Evolutionary conservation across 2,113 vertebrate genomes (phyloP), one percentile per base, ranked within the genome.

Genomic region (Hippotragus niger): DNA sequence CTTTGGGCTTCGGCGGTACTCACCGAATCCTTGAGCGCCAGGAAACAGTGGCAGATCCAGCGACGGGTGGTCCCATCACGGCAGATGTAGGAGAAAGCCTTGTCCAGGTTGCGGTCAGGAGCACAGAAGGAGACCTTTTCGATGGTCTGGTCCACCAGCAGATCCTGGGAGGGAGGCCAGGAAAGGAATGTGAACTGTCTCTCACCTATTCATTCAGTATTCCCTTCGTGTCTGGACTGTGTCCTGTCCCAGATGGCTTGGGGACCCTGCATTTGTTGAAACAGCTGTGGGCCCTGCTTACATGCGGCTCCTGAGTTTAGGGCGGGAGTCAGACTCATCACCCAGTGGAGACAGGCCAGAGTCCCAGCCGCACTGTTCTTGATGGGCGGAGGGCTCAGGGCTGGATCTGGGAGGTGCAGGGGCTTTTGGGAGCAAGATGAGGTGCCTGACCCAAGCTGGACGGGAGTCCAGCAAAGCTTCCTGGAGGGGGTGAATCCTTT

Each of bases 111-210:
- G 31, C 99, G 99, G 97, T 99, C 99, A 0, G 99, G 99, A 27
- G 99, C 99, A 0, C 99, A 99, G 98, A 99, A 99, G 0, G 99
- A 99, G 62, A 99, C 99, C 98, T 99, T 99, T 98, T 99, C 99
- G 0, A 99, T 99, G 97, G 99, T 99, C 98, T 99, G 99, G 98
- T 99, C 99, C 60, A 99, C 99, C 4, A 99, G 99, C 93, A 99
- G 99, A 97, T 99, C 99, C 99, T 99, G 95, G 92, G 36, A 40
- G 45, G 16, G 53, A 74, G 50, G 60, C 43, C 94, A 55, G 78
- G 90, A 62, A 60, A 86, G 36, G 62, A 11, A 64, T 0, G 4
- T 31, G 82, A 94, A 81, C 36, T 6, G 2, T n/a, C 57, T 87
- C 21, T 55, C n/a, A 2, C 2, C 19, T 31, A 67, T 27, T 74